Base-by-base conservation (phyloP, 2,113 vertebrate genomes). In the Phrynosoma platyrhinos region DNA sequence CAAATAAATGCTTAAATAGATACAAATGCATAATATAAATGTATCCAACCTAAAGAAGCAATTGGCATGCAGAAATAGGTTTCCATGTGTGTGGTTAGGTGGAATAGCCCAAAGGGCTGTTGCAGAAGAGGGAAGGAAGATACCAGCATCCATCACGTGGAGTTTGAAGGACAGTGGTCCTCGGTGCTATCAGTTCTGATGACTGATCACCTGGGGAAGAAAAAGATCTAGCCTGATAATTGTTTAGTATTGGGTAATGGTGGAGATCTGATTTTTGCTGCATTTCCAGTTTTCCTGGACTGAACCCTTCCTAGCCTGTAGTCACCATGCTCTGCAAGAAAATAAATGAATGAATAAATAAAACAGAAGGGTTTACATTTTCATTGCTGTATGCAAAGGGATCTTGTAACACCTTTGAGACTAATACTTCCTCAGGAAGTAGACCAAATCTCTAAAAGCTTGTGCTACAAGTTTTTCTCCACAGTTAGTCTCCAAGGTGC, bases 251-350 rank as follows among this genome's bases (percentile, higher is more conserved):
- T 36, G 10, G 32, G n/a, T 32, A 5, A 7, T 18, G 53, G 55
- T n/a, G 13, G 53, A 21, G n/a, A 69, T 4, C 40, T n/a, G 1
- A 69, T 27, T 47, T 83, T 6, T 76, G 30, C 32, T 36, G 4
- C n/a, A 87, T 87, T 25, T 30, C 16, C 32, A n/a, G 7, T 81
- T 87, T 55, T 32, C 23, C 32, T 79, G 32, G 4, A 68, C 9
- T 74, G 30, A 40, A 9, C 12, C 42, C 62, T 4, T 69, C 5
- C 62, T 47, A 52, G 25, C 16, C 36, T 68, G 9, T 83, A 23
- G 47, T 9, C 1, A 0, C 2, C 79, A 83, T 0, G 12, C 78
- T 66, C 21, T 68, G 80, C 30, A 1, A 2, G 36, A 81, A 47
- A 71, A 87, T 30, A 47, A 47, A 47, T 47, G 7, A 47, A 47